Conservation (phyloP, 2,113 vertebrate genomes). For the Lepisosteus oculatus region DNA sequence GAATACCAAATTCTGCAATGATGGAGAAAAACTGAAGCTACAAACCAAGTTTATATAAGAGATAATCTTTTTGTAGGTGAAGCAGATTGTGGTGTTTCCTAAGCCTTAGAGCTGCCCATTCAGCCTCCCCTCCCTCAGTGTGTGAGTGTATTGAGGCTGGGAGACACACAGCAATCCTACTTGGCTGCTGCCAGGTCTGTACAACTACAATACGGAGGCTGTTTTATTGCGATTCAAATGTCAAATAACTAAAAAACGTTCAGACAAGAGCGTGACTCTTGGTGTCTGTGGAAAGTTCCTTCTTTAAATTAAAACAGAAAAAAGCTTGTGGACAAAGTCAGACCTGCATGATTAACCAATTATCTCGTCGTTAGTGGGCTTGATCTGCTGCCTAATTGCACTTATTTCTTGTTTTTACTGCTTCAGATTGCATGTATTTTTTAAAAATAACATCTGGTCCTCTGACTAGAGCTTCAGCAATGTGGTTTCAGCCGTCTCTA, state of each 20-base stretch:
- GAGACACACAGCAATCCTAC: not conserved
- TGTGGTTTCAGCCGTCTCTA: too few relatives aligned
- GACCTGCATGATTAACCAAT: not conserved
- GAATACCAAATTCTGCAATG: not conserved
- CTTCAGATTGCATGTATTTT: not conserved
- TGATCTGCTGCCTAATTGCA: not conserved
- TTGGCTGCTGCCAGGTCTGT: not conserved
- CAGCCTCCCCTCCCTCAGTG: too few relatives aligned
- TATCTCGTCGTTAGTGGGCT: not conserved
- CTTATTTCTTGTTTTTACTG: not conserved
- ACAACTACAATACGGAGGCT: not conserved
- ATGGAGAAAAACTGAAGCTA: not conserved
- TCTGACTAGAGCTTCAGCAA: too few relatives aligned
- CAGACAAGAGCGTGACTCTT: not conserved
- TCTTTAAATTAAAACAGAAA: not conserved
- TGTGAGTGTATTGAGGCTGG: not conserved
- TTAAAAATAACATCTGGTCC: not conserved
- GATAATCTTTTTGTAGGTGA: too few relatives aligned
- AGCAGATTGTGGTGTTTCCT: too few relatives aligned
- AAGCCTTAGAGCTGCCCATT: too few relatives aligned
- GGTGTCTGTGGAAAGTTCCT: not conserved
- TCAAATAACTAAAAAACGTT: conserved; percentile 5
- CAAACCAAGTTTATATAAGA: too few relatives aligned
- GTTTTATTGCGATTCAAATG: not conserved
- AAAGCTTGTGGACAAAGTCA: not conserved